Conservation (phyloP, 2,888 invertebrate species). For the Cephus runcator region DNA sequence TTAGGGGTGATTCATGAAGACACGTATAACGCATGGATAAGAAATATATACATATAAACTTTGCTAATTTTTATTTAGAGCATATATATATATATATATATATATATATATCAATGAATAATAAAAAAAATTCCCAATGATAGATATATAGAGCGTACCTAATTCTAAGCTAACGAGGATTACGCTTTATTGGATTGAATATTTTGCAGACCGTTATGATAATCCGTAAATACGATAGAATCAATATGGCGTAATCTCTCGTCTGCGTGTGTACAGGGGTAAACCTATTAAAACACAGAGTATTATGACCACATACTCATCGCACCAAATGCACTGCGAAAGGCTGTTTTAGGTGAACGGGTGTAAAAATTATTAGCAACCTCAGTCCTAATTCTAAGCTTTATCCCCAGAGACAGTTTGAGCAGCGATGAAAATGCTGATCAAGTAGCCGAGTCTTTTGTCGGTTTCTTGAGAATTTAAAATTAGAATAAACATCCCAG, state of each 20-base stretch:
- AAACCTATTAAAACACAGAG: conserved; percentile 41
- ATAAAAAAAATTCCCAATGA: neutral
- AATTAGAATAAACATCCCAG: neutral
- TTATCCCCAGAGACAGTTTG: neutral
- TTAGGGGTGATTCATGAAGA: neutral
- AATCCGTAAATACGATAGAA: conserved; percentile 42
- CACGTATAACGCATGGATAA: neutral
- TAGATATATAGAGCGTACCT: conserved; percentile 12
- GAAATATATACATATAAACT: neutral
- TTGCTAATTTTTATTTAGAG: neutral
- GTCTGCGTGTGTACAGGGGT: conserved; percentile 18
- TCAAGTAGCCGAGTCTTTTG: neutral
- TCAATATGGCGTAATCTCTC: conserved; percentile 34
- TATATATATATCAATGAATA: too few relatives aligned
- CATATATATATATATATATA: too few relatives aligned
- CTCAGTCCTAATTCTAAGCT: neutral
- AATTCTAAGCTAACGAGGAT: conserved; percentile 34
- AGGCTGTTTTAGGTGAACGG: neutral
- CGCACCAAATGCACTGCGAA: neutral
- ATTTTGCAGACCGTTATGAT: conserved; percentile 27
- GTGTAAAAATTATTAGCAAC: neutral
- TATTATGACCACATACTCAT: conserved; percentile 19
- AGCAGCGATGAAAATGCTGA: neutral
- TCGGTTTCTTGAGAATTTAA: neutral
- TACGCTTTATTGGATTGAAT: conserved; percentile 42